A percentile compares a stretch with the other conserved stretches of the same genome.
Conservation (phyloP, 2,888 invertebrate genomes). For the Aphidius colemani region DNA sequence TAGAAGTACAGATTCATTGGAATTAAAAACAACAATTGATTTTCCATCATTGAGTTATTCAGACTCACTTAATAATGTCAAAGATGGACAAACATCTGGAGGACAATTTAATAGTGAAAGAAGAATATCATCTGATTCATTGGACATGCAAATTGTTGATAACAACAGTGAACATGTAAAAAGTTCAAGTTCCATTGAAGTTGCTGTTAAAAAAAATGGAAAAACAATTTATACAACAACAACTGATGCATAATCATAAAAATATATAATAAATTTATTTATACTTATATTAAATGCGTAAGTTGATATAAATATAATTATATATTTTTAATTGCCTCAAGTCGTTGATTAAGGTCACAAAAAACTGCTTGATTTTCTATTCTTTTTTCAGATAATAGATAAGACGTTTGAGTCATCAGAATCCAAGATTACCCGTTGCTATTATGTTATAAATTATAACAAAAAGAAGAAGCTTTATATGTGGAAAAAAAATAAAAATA, state of each 20-base stretch:
- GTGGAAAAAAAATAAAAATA: constrained; percentile 19
- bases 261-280: too few species aligned
- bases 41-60: constrained; percentile 55
- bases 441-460: background rate
- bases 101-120: constrained; percentile 47
- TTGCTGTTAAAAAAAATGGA: constrained; percentile 40
- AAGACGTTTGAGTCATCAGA: too few species aligned
- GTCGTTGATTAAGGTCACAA: background rate
- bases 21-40: constrained; percentile 64
- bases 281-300: constrained; percentile 12
- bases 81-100: constrained; percentile 45
- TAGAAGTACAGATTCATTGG: constrained; percentile 72
- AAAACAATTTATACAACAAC: constrained; percentile 42
- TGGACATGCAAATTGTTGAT: constrained; percentile 51
- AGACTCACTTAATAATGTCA: constrained; percentile 55
- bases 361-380: background rate
- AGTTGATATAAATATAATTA: background rate
- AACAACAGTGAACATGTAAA: constrained; percentile 29
- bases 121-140: constrained; percentile 56
- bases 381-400: too few species aligned
- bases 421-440: too few species aligned
- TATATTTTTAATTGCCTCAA: background rate
- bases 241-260: constrained; percentile 44
- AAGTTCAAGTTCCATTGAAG: constrained; percentile 38
- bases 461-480: constrained; percentile 23